Base-by-base conservation (phyloP, 2,797 vertebrate genomes). In the Simalia tracyae region DNA sequence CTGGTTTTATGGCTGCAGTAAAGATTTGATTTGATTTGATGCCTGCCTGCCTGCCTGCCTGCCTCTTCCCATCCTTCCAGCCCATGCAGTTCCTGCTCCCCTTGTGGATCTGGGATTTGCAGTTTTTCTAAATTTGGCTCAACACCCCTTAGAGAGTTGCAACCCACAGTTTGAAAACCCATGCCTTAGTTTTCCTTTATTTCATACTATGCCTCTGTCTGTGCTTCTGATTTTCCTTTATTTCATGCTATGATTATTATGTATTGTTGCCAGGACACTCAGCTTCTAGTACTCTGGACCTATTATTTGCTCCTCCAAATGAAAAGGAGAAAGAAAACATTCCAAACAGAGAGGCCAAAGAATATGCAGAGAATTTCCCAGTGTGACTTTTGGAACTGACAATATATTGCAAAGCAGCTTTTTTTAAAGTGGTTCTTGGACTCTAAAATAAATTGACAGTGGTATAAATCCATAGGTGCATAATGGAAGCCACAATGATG, bases 151-250 rank as follows among this genome's bases (percentile, higher is more conserved):
- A 81, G 36, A 81, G 72, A 81, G 8, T 42, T 81, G 42, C 66
- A 31, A 68, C 66, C 31, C 5, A 17, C 5, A n/a, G 66, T 31
- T 24, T 81, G 72, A 81, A 81, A 81, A 81, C 4, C 3, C 42
- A 81, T 46, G 72, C 8, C 72, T 76, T 76, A 36, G 19, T 46
- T 81, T 81, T 46, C 36, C 36, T 81, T 81, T 81, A 81, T 72
- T 36, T 81, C 72, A 81, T 24, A 81, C 36, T 36, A 81, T 46
- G 72, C 36, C 36, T 81, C 72, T 24, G 42, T 19, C 72, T 42
- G 46, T 81, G 22, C 36, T 81, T 86, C 2, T 93, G 84, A 60
- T 92, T 90, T 19, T 84, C 84, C 81, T 87, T 72, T 91, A 95
- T 95, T 92, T 81, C 72, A 81, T 81, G 36, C 36, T 46, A 81